Evolutionary conservation across 2,797 vertebrate species (phyloP).

Genomic region (Threskiornis aethiopicus): DNA sequence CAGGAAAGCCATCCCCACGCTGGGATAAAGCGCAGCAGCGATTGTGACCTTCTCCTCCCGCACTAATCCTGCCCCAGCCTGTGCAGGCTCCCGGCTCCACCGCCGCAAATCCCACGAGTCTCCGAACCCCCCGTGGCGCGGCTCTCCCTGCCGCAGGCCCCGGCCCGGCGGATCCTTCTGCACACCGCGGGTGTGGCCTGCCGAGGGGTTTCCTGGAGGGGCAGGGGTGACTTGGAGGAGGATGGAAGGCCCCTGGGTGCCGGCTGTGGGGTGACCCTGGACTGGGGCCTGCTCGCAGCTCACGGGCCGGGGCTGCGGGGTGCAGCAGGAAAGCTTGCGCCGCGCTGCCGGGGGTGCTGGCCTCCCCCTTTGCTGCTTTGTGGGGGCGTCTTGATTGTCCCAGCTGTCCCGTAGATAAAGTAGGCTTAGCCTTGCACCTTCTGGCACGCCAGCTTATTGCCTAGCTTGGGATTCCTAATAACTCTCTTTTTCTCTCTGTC

Average conservation of each 20-base stretch:
- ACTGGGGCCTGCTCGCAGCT: not conserved
- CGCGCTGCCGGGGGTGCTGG: rapidly evolving
- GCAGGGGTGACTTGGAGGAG: not conserved
- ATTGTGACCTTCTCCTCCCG: not conserved
- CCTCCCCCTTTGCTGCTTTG: rapidly evolving
- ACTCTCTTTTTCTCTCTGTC: slow-evolving; percentile 4
- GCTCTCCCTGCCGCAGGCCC: not conserved
- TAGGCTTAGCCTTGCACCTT: not conserved
- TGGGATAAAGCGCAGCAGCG: not conserved
- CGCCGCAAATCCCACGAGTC: not conserved
- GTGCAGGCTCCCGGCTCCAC: not conserved
- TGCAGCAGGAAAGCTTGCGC: rapidly evolving
- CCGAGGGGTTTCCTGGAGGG: not conserved
- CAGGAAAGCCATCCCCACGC: rapidly evolving
- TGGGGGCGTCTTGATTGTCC: rapidly evolving
- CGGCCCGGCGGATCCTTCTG: not conserved
- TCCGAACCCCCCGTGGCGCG: not conserved
- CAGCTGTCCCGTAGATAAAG: rapidly evolving
- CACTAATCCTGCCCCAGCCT: slow-evolving; percentile 8
- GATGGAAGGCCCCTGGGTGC: not conserved
- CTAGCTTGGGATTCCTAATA: not conserved
- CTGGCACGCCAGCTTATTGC: too few relatives aligned
- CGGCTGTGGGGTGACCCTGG: rapidly evolving
- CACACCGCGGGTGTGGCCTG: not conserved
- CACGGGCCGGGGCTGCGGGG: not conserved